Percentiles rank a stretch among this genome's conserved stretches.
Conservation (phyloP, 2,888 invertebrate species). For the Steinernema scapterisci region DNA sequence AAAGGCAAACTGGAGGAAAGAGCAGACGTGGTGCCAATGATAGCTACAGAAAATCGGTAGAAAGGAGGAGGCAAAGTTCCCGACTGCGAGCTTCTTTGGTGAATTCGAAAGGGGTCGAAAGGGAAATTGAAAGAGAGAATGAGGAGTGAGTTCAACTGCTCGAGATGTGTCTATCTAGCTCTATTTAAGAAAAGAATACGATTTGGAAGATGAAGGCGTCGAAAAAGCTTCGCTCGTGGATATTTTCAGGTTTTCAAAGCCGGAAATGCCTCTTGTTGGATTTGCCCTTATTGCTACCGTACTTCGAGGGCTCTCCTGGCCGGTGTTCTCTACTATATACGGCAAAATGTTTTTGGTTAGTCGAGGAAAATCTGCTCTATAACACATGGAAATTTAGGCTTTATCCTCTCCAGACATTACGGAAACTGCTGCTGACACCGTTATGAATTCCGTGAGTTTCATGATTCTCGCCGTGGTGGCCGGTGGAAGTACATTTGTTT, state of each 20-base stretch:
- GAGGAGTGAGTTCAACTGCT: constrained; percentile 17
- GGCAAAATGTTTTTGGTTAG: constrained; percentile 54
- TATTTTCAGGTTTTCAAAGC: constrained; percentile 49
- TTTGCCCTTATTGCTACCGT: constrained; percentile 51
- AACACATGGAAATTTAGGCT: constrained; percentile 16
- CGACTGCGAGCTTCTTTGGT: neutral
- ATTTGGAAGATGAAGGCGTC: constrained; percentile 46
- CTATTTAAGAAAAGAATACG: constrained; percentile 42
- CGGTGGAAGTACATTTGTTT: constrained; percentile 48
- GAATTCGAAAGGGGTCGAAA: constrained; percentile 8
- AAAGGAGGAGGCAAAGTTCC: neutral
- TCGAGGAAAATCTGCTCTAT: constrained; percentile 30
- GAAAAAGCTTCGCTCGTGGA: constrained; percentile 48
- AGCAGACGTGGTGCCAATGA: neutral
- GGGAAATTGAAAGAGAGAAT: constrained; percentile 26
- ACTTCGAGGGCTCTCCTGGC: constrained; percentile 59
- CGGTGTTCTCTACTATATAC: constrained; percentile 61
- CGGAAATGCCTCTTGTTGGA: constrained; percentile 45
- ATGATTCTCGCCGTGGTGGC: constrained; percentile 43
- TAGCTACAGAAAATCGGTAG: neutral
- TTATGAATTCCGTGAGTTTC: constrained; percentile 50
- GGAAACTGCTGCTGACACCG: constrained; percentile 36
- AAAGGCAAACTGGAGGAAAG: neutral
- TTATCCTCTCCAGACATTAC: constrained; percentile 39
- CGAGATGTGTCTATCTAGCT: neutral